Evolutionary conservation across 2,797 vertebrate species (phyloP), one percentile per base, ranked within the genome.

Genomic region (Miichthys miiuy): DNA sequence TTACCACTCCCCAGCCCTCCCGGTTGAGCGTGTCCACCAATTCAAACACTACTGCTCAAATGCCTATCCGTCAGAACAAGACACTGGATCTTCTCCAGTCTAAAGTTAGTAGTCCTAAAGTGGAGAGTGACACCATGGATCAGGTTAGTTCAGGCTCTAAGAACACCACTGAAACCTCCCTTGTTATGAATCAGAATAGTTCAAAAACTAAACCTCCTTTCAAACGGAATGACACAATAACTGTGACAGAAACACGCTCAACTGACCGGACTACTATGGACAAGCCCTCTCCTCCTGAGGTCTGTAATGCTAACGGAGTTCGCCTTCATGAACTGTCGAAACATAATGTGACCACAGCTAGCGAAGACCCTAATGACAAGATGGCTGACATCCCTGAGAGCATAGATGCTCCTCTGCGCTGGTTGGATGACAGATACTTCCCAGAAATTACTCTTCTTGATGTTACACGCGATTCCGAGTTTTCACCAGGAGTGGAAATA

Each of bases 381-480:
- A 68, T 25, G n/a, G 47, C 10, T 27, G 54, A 77, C 9, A 58
- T 57, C 17, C 58, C 50, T 46, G 44, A 75, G 18, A 66, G 30
- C 20, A 57, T 44, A 18, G 18, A 27, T 9, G 42, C 54, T 73
- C 57, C 48, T 6, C 23, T 50, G 21, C 41, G 38, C 13, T 80
- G 56, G 67, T 6, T 88, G 38, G 72, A 72, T 79, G 75, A 75
- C 25, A 57, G 55, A 60, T 79, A 30, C 66, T 89, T 88, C 14
- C 80, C 81, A 56, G 90, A 93, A 58, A 90, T 91, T 54, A 90
- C 87, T 62, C 87, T 93, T 3, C 89, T 92, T 30, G 85, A 92
- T 8, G 27, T 74, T 18, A 87, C 91, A 0, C 18, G 4, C n/a
- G 82, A 90, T 61, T 87, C 78, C 1, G 79, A 76, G 16, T 4